These are phyloP conservation scores for Imbricaverruca yamaguchii DNA, from an alignment of 2,888 invertebrate species.

Conservation along the genomic window DNA sequence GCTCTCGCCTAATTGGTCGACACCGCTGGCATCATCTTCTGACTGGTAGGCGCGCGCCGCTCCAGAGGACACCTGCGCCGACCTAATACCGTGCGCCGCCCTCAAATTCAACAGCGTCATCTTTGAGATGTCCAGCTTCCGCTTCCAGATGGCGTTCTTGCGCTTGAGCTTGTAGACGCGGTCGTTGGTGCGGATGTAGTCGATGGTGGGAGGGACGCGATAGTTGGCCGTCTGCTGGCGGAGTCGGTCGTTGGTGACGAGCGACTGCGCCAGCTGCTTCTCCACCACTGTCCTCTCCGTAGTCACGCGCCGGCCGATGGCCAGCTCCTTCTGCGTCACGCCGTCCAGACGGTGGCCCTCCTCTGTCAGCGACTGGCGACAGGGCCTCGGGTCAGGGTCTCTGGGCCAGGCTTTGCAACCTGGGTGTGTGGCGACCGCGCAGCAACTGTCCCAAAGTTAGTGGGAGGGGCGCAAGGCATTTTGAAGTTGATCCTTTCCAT, in stretches of 20 bases:
- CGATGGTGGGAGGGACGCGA: constrained; percentile 7
- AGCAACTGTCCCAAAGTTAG: no score
- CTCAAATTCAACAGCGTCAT: constrained; percentile 5
- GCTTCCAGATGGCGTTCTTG: constrained; percentile 3
- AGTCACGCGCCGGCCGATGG: neutral
- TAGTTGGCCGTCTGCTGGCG: neutral
- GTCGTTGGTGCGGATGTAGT: constrained; percentile 16
- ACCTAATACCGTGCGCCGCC: neutral
- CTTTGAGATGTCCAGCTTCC: constrained; percentile 12
- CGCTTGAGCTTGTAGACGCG: constrained; percentile 20
- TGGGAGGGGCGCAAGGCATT: no score
- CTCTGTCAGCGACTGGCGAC: constrained; percentile 2
- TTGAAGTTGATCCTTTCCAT: no score
- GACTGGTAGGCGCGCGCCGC: neutral
- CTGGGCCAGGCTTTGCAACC: no score
- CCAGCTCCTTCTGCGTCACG: neutral
- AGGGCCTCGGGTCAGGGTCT: neutral
- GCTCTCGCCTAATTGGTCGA: neutral
- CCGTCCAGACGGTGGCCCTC: neutral
- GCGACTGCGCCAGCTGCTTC: neutral
- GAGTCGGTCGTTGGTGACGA: neutral
- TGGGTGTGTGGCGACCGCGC: no score
- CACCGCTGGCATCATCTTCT: neutral
- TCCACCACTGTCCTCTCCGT: neutral
- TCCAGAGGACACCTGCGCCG: neutral